phyloP scores from a whole-genome alignment of 2,113 vertebrate species.

The Nyctibius bracteatus region DNA sequence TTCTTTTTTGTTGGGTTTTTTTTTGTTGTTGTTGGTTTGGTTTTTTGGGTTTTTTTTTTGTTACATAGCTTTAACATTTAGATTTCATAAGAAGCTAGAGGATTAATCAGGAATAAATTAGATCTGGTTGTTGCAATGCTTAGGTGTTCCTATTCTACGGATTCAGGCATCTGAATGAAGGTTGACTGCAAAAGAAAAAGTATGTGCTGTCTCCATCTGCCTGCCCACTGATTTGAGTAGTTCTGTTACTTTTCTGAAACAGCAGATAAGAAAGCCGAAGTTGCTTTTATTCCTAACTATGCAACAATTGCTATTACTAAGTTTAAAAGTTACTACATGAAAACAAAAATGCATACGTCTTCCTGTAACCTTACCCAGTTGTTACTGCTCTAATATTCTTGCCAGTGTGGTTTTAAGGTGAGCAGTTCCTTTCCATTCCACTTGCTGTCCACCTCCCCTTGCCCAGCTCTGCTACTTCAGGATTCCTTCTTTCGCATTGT shows the following conservation, averaged over 20 bases:
- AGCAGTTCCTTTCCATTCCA: neutral
- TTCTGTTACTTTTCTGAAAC: neutral
- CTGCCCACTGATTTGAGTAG: neutral
- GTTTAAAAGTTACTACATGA: neutral
- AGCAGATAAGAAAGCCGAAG: neutral
- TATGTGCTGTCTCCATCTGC: neutral
- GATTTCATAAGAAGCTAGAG: neutral
- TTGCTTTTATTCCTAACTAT: neutral
- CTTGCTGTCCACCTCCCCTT: neutral
- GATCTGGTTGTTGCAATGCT: neutral
- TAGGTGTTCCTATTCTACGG: neutral
- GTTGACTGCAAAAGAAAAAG: neutral
- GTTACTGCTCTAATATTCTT: neutral
- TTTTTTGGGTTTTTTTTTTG: neutral
- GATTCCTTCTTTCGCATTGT: neutral
- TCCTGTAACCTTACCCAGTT: neutral
- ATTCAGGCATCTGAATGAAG: neutral
- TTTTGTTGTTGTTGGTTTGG: neutral
- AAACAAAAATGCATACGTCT: neutral
- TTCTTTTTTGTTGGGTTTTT: neutral
- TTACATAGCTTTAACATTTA: neutral
- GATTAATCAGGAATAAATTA: conserved; percentile 16
- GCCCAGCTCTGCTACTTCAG: neutral
- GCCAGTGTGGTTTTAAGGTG: neutral
- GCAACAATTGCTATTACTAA: neutral